Conservation (phyloP, 2,797 vertebrate species). For the Percopsis omiscomaycus region DNA sequence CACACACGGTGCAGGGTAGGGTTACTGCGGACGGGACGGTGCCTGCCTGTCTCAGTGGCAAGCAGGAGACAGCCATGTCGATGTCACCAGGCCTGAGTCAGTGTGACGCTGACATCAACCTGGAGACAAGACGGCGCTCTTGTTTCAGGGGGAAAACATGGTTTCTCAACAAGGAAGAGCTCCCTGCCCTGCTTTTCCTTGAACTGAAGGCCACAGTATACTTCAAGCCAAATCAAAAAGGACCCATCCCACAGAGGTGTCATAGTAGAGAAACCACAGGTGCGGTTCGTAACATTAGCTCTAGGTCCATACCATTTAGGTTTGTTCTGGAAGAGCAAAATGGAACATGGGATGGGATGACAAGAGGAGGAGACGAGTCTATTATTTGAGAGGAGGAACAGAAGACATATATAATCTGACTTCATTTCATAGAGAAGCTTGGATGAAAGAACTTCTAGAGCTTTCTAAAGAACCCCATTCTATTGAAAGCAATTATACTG, state of each 20-base stretch:
- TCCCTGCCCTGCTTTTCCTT: background rate
- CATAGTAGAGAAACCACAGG: no score
- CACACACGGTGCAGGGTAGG: constrained; percentile 35
- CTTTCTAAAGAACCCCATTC: constrained; percentile 49
- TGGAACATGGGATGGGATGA: constrained; percentile 6
- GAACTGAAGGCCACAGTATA: no score
- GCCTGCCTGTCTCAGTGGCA: constrained; percentile 64
- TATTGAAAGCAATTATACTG: constrained; percentile 18
- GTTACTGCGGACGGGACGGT: constrained; percentile 67
- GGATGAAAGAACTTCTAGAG: constrained; percentile 42
- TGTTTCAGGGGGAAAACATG: constrained; percentile 24
- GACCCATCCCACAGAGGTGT: no score
- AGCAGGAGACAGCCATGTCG: constrained; percentile 57
- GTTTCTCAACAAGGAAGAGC: background rate
- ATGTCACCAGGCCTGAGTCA: constrained; percentile 61
- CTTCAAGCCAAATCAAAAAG: no score
- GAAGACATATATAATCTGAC: constrained; percentile 50
- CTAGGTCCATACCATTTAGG: no score
- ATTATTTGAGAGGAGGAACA: constrained; percentile 22
- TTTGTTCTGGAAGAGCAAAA: no score
- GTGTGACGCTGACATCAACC: constrained; percentile 42
- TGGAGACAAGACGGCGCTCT: constrained; percentile 35
- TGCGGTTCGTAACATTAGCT: no score
- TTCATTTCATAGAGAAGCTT: constrained; percentile 61
- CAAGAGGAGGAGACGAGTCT: background rate